These are phyloP conservation scores for Belonocnema kinseyi DNA, from an alignment of 1,140 invertebrate species.

Conservation along the genomic window DNA sequence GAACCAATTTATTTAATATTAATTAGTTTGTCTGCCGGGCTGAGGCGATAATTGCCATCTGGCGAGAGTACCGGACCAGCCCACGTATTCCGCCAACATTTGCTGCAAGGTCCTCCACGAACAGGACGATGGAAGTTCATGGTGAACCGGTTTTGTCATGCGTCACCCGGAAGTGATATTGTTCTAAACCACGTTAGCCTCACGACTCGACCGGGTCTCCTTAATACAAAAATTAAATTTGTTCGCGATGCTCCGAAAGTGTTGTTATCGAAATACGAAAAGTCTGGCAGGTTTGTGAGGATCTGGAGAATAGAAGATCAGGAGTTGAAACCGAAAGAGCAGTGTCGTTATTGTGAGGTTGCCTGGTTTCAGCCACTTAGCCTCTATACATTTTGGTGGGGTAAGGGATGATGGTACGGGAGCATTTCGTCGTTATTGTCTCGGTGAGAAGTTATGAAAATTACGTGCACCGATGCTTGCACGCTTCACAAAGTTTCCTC, in stretches of 20 bases:
- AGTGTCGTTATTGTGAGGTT: conserved; percentile 37
- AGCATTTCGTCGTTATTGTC: conserved; percentile 59
- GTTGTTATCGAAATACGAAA: background rate
- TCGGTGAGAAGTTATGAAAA: conserved; percentile 66
- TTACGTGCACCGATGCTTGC: conserved; percentile 59
- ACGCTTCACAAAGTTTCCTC: conserved; percentile 38
- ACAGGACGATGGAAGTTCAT: background rate
- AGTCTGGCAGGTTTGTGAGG: too few species aligned
- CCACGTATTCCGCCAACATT: background rate
- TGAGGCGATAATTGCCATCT: conserved; percentile 35
- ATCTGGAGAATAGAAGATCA: background rate
- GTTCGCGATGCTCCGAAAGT: conserved; percentile 45
- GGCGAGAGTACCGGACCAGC: background rate
- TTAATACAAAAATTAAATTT: conserved; percentile 61
- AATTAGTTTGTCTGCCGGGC: background rate
- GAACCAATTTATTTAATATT: conserved; percentile 28
- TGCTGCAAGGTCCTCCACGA: background rate
- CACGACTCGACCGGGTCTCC: conserved; percentile 18
- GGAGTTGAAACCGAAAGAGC: conserved; percentile 19
- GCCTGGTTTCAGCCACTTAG: conserved; percentile 56
- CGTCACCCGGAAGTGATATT: conserved; percentile 30
- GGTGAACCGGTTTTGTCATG: background rate
- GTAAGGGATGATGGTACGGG: background rate
- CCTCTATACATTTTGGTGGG: conserved; percentile 32
- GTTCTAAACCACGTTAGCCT: background rate